Evolutionary conservation across 2,888 invertebrate species (phyloP), one percentile per base, ranked within the genome.

Genomic region (Cyaniris semiargus): DNA sequence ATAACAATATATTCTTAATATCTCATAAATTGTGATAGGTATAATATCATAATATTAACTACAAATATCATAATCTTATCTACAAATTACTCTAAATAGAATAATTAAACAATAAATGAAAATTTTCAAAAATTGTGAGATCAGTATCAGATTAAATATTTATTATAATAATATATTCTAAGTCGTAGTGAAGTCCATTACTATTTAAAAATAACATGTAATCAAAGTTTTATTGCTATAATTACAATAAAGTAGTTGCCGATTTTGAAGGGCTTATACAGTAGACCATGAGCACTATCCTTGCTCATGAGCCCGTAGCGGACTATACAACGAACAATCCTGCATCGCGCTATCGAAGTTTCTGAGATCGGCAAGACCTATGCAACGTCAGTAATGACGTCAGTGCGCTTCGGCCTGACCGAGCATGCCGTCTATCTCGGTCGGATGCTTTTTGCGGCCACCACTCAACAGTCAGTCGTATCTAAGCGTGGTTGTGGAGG

Each of bases 401-500:
- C 38, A 38, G 38, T 10, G 10, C 0, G 10, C 38, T 38, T 38
- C 38, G 38, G 38, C 10, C 38, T 38, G 38, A 38, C 38, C 38
- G 38, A 38, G 38, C 38, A 38, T 38, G 38, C 10, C 38, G 3
- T 10, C 44, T 44, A 44, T 44, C 8, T 38, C 38, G 38, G 38
- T 10, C 38, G 38, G 10, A 13, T 44, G 10, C 44, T 44, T 13
- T 44, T 44, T 44, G 44, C 44, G 44, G 44, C 44, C 10, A 44
- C 10, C 44, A 13, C 10, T 0, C 44, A 34, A 34, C 34, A 44
- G 3, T 44, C 10, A 44, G 44, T 10, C 34, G 7, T 34, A 21
- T 58, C 13, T 78, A 79, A 27, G 44, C 79, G 76, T 86, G 85
- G 10, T 82, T 81, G 75, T 86, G 86, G 4, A 79, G 75, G 0